Conservation (phyloP, 2,888 invertebrate species). For the Scaptomyza reducta region DNA sequence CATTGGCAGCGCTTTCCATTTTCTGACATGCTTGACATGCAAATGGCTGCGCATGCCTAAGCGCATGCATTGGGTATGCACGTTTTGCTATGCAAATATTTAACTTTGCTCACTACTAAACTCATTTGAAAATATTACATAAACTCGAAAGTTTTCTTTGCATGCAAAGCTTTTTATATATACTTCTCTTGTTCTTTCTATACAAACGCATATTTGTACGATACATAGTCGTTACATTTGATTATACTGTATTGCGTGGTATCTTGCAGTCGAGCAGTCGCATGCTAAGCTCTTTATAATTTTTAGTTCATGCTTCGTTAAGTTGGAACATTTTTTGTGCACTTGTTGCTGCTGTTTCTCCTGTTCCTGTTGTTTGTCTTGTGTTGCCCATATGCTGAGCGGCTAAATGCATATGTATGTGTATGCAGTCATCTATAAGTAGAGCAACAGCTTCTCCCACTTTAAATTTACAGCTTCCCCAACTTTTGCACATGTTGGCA, state of each 20-base stretch:
- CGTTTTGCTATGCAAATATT: not conserved
- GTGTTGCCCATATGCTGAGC: slow-evolving; percentile 33
- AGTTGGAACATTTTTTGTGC: slow-evolving; percentile 28
- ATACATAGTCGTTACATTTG: slow-evolving; percentile 2
- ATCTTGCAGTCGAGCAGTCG: slow-evolving; percentile 30
- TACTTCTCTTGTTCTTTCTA: not conserved
- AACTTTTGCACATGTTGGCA: slow-evolving; percentile 38
- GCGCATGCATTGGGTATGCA: slow-evolving; percentile 26
- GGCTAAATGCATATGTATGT: slow-evolving; percentile 4
- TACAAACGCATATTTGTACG: too few species aligned
- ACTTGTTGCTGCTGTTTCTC: slow-evolving; percentile 31
- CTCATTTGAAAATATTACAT: not conserved
- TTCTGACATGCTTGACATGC: slow-evolving; percentile 42
- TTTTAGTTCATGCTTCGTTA: slow-evolving; percentile 48
- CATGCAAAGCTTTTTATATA: slow-evolving; percentile 13
- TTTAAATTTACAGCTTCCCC: not conserved
- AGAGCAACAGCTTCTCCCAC: slow-evolving; percentile 22
- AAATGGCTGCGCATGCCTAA: slow-evolving; percentile 26
- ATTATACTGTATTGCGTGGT: slow-evolving; percentile 11
- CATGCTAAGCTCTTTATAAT: slow-evolving; percentile 27
- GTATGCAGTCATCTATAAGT: slow-evolving; percentile 37
- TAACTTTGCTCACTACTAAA: not conserved
- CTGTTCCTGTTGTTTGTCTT: slow-evolving; percentile 14
- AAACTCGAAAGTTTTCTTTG: not conserved
- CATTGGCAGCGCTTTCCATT: slow-evolving; percentile 63